Conservation (phyloP, 2,113 vertebrate species). For the Tragulus kanchil region DNA sequence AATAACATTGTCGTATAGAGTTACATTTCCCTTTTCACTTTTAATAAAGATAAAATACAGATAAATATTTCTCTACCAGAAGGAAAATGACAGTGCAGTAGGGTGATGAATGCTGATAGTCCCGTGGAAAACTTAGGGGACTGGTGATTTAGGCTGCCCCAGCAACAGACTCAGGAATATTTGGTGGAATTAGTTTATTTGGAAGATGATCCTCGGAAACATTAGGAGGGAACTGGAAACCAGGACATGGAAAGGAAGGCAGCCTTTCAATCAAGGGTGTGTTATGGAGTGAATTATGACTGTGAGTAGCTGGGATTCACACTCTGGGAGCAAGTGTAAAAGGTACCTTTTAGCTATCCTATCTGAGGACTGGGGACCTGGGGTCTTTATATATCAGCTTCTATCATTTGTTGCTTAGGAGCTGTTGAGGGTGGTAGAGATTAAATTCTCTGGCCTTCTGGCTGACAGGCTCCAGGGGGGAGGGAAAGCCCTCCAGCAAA, state of each 20-base stretch:
- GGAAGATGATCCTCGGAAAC: not conserved
- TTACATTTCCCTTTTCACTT: conserved; percentile 11
- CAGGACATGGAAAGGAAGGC: not conserved
- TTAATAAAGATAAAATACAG: conserved; percentile 52
- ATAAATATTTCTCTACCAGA: not conserved
- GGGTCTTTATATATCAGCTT: not conserved
- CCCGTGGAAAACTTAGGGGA: not conserved
- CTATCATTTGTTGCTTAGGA: not conserved
- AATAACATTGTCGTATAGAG: conserved; percentile 14
- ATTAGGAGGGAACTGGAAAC: not conserved
- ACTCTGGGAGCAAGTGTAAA: not conserved
- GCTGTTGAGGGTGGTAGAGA: not conserved
- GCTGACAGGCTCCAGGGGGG: not conserved
- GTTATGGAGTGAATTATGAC: not conserved
- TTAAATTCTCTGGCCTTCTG: not conserved
- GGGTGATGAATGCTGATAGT: not conserved
- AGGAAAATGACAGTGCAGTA: not conserved
- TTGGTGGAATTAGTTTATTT: not conserved
- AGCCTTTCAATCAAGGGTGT: not conserved
- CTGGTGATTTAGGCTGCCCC: not conserved
- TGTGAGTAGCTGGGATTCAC: not conserved
- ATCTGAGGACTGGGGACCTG: not conserved
- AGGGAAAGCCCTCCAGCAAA: not conserved
- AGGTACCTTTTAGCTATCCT: not conserved
- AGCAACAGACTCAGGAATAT: not conserved